A percentile compares a stretch with the other conserved stretches of the same genome.
Conservation (phyloP, 1,140 invertebrate genomes). For the Trichonephila inaurata region DNA sequence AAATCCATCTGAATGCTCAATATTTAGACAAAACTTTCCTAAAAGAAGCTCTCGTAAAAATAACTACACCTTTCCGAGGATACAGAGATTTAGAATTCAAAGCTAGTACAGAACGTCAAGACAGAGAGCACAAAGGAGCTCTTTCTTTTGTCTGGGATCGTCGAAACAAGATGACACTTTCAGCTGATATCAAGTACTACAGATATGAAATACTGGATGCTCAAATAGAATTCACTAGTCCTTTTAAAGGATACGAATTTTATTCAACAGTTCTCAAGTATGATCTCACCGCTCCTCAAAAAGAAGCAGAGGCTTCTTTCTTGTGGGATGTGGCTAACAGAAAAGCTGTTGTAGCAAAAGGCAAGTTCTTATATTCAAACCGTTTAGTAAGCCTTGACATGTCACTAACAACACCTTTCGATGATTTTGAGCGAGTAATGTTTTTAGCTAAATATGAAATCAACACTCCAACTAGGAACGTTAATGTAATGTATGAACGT, state of each 20-base stretch:
- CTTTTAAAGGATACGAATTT: slow-evolving; percentile 53
- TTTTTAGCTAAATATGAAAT: background rate
- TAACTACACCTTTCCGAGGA: slow-evolving; percentile 48
- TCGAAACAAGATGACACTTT: slow-evolving; percentile 51
- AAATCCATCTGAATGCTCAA: slow-evolving; percentile 54
- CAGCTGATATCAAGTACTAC: slow-evolving; percentile 12
- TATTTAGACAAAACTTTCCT: slow-evolving; percentile 20
- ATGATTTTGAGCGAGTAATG: background rate
- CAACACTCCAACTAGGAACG: background rate
- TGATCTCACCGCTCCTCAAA: slow-evolving; percentile 33
- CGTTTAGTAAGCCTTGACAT: background rate
- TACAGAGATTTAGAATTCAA: slow-evolving; percentile 48
- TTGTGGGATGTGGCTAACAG: slow-evolving; percentile 50
- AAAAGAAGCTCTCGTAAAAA: slow-evolving; percentile 54
- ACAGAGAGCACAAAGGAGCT: slow-evolving; percentile 43
- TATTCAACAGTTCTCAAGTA: slow-evolving; percentile 61
- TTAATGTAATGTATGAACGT: slow-evolving; percentile 32
- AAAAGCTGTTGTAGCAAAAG: slow-evolving; percentile 62
- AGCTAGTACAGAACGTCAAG: slow-evolving; percentile 8
- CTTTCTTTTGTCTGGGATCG: slow-evolving; percentile 52
- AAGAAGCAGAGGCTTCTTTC: slow-evolving; percentile 40
- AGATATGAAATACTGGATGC: slow-evolving; percentile 43
- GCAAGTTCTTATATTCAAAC: slow-evolving; percentile 7
- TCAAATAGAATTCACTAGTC: slow-evolving; percentile 44
- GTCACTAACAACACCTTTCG: slow-evolving; percentile 53